These are phyloP conservation scores for Oreochromis spilurus DNA, from an alignment of 2,113 vertebrate genomes.

Conservation along the genomic window DNA sequence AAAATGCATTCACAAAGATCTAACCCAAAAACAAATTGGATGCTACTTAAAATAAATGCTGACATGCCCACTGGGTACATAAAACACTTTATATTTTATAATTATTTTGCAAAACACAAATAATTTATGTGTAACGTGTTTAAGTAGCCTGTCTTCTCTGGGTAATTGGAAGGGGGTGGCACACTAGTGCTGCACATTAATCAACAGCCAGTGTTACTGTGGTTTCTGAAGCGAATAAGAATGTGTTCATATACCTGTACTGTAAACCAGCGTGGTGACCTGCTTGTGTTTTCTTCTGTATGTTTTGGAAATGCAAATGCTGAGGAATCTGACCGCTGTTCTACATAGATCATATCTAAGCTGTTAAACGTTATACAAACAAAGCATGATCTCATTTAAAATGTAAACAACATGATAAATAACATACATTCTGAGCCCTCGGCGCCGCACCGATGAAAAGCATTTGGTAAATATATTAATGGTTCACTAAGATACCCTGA, in stretches of 20 bases:
- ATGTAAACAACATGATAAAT: neutral
- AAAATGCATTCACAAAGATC: neutral
- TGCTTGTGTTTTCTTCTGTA: neutral
- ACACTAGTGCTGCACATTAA: neutral
- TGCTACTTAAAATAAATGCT: neutral
- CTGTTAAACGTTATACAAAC: neutral
- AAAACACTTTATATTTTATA: fast-evolving
- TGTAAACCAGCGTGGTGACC: neutral
- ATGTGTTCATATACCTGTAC: neutral
- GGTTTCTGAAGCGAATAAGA: neutral
- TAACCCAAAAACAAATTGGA: neutral
- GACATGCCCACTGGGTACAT: neutral
- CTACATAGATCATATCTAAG: neutral
- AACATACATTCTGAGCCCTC: neutral
- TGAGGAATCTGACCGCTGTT: neutral
- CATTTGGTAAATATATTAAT: neutral
- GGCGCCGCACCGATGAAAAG: neutral
- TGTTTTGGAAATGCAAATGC: neutral
- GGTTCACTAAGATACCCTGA: neutral
- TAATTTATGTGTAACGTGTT: neutral
- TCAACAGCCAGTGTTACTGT: neutral
- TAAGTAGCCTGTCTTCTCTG: neutral
- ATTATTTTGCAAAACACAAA: neutral
- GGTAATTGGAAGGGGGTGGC: neutral
- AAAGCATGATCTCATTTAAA: neutral